A percentile compares a stretch with the other conserved stretches of the same genome.
Evolutionary conservation across 2,888 invertebrate genomes (phyloP).

Genomic region (Caenorhabditis afra): DNA sequence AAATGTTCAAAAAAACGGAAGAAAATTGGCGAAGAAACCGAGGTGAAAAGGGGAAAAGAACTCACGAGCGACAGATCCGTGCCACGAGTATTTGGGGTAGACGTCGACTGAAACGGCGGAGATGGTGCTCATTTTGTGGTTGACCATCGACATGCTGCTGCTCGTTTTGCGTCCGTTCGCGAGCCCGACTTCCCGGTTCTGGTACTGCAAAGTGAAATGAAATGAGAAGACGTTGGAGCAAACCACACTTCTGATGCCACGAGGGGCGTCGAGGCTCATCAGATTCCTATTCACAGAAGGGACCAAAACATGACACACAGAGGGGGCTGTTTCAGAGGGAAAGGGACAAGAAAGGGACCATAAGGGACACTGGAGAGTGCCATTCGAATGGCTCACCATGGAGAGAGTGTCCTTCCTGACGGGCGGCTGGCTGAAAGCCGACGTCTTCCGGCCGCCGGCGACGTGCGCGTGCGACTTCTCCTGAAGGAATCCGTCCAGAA

Average conservation of each 20-base stretch:
- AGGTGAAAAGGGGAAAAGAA: slow-evolving; percentile 24
- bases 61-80: slow-evolving; percentile 35
- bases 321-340: slow-evolving; percentile 2
- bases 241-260: too few relatives aligned
- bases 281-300: slow-evolving; percentile 28
- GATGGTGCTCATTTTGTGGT: slow-evolving; percentile 50
- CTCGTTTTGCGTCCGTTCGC: slow-evolving; percentile 46
- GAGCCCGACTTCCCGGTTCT: slow-evolving; percentile 30
- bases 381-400: slow-evolving; percentile 33
- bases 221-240: too few relatives aligned
- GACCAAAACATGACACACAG: slow-evolving; percentile 10
- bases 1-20: slow-evolving; percentile 3
- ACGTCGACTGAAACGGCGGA: slow-evolving; percentile 46
- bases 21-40: too few relatives aligned
- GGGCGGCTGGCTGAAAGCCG: slow-evolving; percentile 43
- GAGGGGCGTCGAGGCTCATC: too few relatives aligned
- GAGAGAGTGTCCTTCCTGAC: slow-evolving; percentile 46
- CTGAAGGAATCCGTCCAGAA: slow-evolving; percentile 60
- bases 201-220: slow-evolving; percentile 34
- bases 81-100: slow-evolving; percentile 51
- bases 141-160: slow-evolving; percentile 56
- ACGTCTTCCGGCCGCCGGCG: slow-evolving; percentile 44
- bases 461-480: slow-evolving; percentile 55
- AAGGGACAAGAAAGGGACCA: too few relatives aligned
- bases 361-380: too few relatives aligned